A percentile compares a stretch with the other conserved stretches of the same genome.
These are phyloP conservation scores for Rhingia rostrata DNA, from an alignment of 2,888 invertebrate genomes.

Conservation along the genomic window DNA sequence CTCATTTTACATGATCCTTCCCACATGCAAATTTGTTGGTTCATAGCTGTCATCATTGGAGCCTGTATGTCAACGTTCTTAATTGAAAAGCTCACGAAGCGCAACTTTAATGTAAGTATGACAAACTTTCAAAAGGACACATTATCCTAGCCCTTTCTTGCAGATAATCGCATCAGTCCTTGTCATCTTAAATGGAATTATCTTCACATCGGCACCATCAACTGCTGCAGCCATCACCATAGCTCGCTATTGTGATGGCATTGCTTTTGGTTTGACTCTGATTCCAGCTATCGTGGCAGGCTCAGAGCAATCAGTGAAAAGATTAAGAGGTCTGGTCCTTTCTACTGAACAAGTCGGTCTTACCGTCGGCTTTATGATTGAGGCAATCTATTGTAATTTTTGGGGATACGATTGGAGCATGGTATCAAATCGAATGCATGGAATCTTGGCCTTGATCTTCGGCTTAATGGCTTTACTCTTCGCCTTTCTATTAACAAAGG, in stretches of 20 bases:
- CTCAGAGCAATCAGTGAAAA: conserved; percentile 76
- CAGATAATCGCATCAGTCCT: conserved; percentile 29
- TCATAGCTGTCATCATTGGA: conserved; percentile 79
- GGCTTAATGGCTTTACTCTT: conserved; percentile 75
- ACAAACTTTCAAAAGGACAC: no score
- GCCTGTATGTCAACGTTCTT: conserved; percentile 74
- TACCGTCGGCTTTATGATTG: conserved; percentile 76
- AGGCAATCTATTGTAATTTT: conserved; percentile 74
- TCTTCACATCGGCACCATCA: conserved; percentile 75
- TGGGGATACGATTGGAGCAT: conserved; percentile 61
- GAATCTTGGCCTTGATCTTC: conserved; percentile 74
- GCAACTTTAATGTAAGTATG: conserved; percentile 27
- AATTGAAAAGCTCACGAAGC: conserved; percentile 63
- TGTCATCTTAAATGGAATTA: conserved; percentile 76
- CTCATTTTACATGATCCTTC: no score
- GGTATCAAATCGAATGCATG: conserved; percentile 76
- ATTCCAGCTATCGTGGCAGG: conserved; percentile 79
- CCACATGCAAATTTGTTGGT: conserved; percentile 78
- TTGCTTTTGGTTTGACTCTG: conserved; percentile 78
- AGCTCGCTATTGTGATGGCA: conserved; percentile 79
- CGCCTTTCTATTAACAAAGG: conserved; percentile 74
- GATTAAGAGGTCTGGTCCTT: conserved; percentile 75
- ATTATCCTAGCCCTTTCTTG: not conserved
- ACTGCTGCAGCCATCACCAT: conserved; percentile 74
- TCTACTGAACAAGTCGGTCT: conserved; percentile 77